Conservation (phyloP, 1,140 invertebrate genomes). For the Eurosta solidaginis region DNA sequence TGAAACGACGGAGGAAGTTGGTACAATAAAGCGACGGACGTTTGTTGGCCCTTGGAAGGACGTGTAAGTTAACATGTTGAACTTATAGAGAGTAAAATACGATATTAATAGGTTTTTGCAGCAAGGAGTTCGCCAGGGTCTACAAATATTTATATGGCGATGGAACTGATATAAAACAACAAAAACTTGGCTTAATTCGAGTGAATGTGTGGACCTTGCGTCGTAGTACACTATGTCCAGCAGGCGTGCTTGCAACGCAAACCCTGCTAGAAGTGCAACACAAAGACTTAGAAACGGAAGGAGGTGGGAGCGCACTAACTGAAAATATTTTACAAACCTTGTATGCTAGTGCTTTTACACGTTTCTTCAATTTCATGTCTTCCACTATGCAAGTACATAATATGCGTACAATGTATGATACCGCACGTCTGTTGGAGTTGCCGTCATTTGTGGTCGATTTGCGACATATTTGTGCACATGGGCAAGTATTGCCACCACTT, state of each 20-base stretch:
- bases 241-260: conserved; percentile 50
- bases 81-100: too few relatives aligned
- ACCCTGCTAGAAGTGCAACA: conserved; percentile 47
- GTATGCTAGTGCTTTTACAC: conserved; percentile 51
- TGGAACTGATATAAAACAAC: conserved; percentile 21
- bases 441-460: conserved; percentile 55
- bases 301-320: neutral
- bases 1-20: neutral
- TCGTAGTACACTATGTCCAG: conserved; percentile 50
- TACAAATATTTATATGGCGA: conserved; percentile 43
- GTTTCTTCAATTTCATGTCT: conserved; percentile 58
- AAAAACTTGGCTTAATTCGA: conserved; percentile 36
- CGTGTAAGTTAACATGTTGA: conserved; percentile 19
- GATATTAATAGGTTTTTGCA: conserved; percentile 35
- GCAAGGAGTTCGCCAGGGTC: conserved; percentile 47
- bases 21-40: neutral
- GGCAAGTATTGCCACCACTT: conserved; percentile 47
- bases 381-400: conserved; percentile 51
- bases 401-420: conserved; percentile 54
- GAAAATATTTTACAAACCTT: conserved; percentile 41
- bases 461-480: conserved; percentile 54
- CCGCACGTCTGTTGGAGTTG: conserved; percentile 48
- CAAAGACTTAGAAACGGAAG: conserved; percentile 28
- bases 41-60: conserved; percentile 35
- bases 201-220: conserved; percentile 52